phyloP scores from a whole-genome alignment of 1,140 invertebrate genomes.

The Bombus impatiens region DNA sequence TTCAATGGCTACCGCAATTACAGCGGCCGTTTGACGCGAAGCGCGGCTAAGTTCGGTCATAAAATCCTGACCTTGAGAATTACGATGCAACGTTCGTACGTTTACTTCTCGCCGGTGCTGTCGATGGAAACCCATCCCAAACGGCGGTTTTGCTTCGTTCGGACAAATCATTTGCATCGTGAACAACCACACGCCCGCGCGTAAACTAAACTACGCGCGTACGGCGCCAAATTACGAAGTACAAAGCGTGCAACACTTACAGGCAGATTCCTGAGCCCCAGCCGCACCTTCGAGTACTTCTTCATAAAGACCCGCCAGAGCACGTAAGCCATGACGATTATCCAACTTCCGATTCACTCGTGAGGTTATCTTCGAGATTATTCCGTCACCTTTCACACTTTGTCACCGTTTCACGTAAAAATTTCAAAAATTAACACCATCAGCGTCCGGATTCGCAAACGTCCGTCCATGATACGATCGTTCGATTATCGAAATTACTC shows the following conservation, averaged over 20 bases:
- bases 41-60: constrained; percentile 23
- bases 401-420: neutral
- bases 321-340: constrained; percentile 81
- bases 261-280: constrained; percentile 80
- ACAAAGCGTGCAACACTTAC: constrained; percentile 70
- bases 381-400: neutral
- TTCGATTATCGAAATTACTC: constrained; percentile 16
- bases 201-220: constrained; percentile 11
- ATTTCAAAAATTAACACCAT: neutral
- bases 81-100: constrained; percentile 20
- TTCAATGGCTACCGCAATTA: constrained; percentile 34
- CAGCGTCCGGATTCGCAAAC: neutral
- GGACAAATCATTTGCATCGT: constrained; percentile 17
- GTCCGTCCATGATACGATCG: neutral
- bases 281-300: constrained; percentile 81
- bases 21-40: constrained; percentile 21
- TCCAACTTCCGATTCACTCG: neutral
- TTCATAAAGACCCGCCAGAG: constrained; percentile 82
- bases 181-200: constrained; percentile 5
- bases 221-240: constrained; percentile 48
- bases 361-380: neutral
- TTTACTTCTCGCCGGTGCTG: neutral
- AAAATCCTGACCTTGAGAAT: constrained; percentile 45
- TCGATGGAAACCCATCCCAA: neutral
- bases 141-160: neutral